These are phyloP conservation scores for Gastracanthus pulcherrimus DNA, from an alignment of 2,888 invertebrate genomes.

Conservation along the genomic window DNA sequence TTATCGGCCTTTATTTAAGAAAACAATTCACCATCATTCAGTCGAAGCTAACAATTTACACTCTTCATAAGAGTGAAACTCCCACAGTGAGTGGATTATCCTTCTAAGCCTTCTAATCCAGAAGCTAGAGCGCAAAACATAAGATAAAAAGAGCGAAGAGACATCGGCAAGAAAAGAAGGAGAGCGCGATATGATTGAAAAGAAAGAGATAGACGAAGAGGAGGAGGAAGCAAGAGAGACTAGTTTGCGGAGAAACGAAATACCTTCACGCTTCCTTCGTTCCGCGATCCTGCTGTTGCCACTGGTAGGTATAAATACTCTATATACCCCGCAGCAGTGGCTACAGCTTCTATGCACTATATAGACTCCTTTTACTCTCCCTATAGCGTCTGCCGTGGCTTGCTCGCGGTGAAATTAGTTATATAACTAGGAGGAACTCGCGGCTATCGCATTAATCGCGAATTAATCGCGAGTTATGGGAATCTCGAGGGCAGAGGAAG, in stretches of 20 bases:
- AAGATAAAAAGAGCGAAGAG: background rate
- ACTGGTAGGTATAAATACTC: background rate
- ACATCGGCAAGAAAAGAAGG: background rate
- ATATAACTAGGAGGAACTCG: slow-evolving; percentile 18
- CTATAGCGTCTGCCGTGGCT: background rate
- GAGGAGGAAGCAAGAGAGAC: background rate
- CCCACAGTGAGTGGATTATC: too few species aligned
- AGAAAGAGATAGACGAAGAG: slow-evolving; percentile 8
- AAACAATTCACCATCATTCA: too few species aligned
- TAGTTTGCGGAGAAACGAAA: slow-evolving; percentile 38
- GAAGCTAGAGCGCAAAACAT: background rate
- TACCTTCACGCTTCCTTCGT: slow-evolving; percentile 56
- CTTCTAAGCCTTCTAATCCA: too few species aligned
- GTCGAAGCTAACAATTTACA: too few species aligned
- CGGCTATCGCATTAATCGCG: too few species aligned
- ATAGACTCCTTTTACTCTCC: background rate
- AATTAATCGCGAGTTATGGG: slow-evolving; percentile 13
- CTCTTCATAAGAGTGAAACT: too few species aligned
- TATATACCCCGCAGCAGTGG: too few species aligned
- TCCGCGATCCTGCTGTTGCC: slow-evolving; percentile 39
- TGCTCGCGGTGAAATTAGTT: slow-evolving; percentile 28
- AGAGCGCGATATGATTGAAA: background rate
- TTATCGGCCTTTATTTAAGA: too few species aligned
- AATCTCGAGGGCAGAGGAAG: too few species aligned
- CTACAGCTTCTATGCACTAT: too few species aligned